A percentile compares a stretch with the other conserved stretches of the same genome.
These are phyloP conservation scores for Hecatera dysodea DNA, from an alignment of 2,888 invertebrate species.

Conservation along the genomic window DNA sequence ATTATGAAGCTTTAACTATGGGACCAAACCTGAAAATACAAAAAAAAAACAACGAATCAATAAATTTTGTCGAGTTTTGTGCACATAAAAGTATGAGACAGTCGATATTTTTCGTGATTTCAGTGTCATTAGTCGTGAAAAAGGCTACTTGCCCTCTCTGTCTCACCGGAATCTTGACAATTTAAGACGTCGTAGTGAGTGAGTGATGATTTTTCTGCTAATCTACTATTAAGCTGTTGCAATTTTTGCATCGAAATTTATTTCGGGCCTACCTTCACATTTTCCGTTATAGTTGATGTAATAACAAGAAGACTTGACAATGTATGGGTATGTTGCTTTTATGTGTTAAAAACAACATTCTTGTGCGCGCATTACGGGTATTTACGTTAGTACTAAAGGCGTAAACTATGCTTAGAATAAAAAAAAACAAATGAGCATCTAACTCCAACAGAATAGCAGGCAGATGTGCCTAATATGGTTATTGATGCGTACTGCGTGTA, in stretches of 20 bases:
- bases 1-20: no score
- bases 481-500: constrained; percentile 38
- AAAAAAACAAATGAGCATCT: constrained; percentile 32
- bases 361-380: constrained; percentile 1
- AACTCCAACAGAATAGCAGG: constrained; percentile 27
- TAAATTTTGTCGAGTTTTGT: no score
- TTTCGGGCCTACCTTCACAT: not conserved
- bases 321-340: constrained; percentile 7
- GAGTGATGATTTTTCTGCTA: no score
- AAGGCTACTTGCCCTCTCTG: no score
- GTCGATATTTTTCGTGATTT: no score
- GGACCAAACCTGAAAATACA: no score
- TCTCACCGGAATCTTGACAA: no score
- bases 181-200: no score
- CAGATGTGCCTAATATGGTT: constrained; percentile 44
- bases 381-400: constrained; percentile 4
- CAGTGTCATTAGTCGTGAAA: no score
- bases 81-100: no score
- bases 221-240: not conserved
- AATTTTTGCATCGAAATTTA: not conserved
- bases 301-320: constrained; percentile 6
- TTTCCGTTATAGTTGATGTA: constrained; percentile 5
- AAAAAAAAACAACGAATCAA: no score
- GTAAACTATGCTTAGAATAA: constrained; percentile 1
- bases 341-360: constrained; percentile 22